Base-by-base conservation (phyloP, 2,113 vertebrate species). In the Dromas ardeola region DNA sequence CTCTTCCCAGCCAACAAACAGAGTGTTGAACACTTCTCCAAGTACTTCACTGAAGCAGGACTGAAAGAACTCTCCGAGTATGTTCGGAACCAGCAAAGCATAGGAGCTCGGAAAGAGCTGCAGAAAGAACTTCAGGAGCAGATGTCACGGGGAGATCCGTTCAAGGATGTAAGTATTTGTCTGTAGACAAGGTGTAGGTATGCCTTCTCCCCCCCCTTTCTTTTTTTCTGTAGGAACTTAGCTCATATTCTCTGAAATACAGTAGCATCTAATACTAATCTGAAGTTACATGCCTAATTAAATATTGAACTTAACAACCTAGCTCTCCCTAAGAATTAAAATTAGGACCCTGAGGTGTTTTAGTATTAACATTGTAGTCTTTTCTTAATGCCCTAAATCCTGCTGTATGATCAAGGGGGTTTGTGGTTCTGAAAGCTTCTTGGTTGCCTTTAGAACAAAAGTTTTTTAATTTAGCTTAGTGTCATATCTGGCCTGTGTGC, bases 1-100 rank as follows among this genome's bases (percentile, higher is more conserved):
- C 99, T 99, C 87, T 99, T 99, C 97, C 99, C 99, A 94, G 99
- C 99, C 97, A 99, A 99, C 98, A 99, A 99, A 97, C 99, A 99
- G 95, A 99, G 99, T 72, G 98, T 99, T 26, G 99, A 99, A 98
- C 99, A 99, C 97, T 99, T 99, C 97, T 99, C 99, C 29, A 99
- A 99, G 97, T 99, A 99, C 97, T 99, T 99, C 95, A 99, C 99
- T 15, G 99, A 99, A 72, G 99, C 99, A 11, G 99, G 99, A 95
- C 98, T 99, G 65, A 99, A 99, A 98, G 99, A 99, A 96, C 98
- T 99, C 66, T 99, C 99, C 0, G 99, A 99, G 94, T 99, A 99
- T 13, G 99, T 99, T 95, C 99, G 99, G 67, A 99, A 99, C 98
- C 99, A 99, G 98, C 99, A 99, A 94, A 99, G 98, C 94, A 99